Conservation (phyloP, 2,113 vertebrate genomes). For the Balaeniceps rex region DNA sequence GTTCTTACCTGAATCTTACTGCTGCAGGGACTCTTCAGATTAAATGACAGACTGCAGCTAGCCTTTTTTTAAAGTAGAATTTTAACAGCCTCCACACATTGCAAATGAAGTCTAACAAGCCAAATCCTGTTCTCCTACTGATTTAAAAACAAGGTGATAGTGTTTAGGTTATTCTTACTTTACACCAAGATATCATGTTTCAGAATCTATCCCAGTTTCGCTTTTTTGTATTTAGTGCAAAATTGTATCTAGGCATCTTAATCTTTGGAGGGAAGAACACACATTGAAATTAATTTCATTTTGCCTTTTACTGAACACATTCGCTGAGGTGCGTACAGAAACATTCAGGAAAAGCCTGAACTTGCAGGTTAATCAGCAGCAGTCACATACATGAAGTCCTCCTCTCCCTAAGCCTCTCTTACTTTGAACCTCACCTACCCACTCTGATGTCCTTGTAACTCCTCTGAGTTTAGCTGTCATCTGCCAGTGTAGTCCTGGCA, state of each 20-base stretch:
- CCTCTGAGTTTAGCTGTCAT: background rate
- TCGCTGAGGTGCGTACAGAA: background rate
- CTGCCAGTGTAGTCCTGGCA: background rate
- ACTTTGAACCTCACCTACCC: background rate
- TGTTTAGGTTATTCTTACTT: background rate
- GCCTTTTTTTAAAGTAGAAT: background rate
- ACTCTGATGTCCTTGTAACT: background rate
- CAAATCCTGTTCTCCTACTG: background rate
- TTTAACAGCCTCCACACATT: background rate
- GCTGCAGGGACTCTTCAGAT: background rate
- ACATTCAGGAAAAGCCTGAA: background rate
- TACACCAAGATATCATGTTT: background rate
- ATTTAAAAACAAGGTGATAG: background rate
- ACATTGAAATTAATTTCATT: background rate
- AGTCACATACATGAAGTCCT: background rate
- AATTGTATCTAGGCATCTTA: background rate
- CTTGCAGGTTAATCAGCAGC: background rate
- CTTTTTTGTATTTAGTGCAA: background rate
- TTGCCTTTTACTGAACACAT: background rate
- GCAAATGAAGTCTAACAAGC: background rate
- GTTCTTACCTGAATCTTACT: constrained; percentile 24
- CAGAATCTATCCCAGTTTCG: background rate
- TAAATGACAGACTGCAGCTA: background rate
- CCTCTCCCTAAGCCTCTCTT: background rate
- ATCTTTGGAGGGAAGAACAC: background rate